Conservation (phyloP, 2,888 invertebrate species). For the Vannuccia rotundouncinata region DNA sequence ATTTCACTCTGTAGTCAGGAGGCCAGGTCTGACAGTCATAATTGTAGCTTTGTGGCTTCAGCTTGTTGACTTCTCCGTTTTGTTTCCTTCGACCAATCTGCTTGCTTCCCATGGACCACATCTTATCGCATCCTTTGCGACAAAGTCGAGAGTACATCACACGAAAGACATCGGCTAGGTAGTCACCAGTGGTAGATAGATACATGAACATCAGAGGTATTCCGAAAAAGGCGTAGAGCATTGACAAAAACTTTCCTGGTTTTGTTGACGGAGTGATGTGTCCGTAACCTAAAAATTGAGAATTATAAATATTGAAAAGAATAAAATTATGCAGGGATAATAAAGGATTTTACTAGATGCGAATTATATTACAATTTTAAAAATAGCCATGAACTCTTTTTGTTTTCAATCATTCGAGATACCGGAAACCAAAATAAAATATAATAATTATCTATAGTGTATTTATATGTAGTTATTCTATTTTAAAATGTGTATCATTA, state of each 20-base stretch:
- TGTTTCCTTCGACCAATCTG: background rate
- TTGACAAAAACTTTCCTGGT: conserved; percentile 44
- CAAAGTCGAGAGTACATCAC: conserved; percentile 44
- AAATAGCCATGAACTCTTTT: too few relatives aligned
- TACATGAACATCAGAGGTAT: conserved; percentile 46
- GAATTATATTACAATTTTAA: too few relatives aligned
- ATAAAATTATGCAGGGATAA: too few relatives aligned
- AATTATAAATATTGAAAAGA: too few relatives aligned
- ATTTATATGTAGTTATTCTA: too few relatives aligned
- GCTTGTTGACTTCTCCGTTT: background rate
- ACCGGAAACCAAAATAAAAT: too few relatives aligned
- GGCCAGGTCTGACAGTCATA: conserved; percentile 18
- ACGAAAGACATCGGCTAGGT: conserved; percentile 45
- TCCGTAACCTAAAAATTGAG: conserved; percentile 46
- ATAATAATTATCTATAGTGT: too few relatives aligned
- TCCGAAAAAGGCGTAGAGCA: conserved; percentile 45
- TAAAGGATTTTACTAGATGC: too few relatives aligned
- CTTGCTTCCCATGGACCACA: conserved; percentile 6
- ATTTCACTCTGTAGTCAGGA: conserved; percentile 13
- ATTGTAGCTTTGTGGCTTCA: background rate
- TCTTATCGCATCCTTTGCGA: conserved; percentile 43
- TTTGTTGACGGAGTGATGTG: conserved; percentile 45
- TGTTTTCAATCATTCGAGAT: too few relatives aligned
- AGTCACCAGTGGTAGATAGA: conserved; percentile 46
- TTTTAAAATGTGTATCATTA: too few relatives aligned